Conservation (phyloP, 2,113 vertebrate species). For the Pelecanus crispus region DNA sequence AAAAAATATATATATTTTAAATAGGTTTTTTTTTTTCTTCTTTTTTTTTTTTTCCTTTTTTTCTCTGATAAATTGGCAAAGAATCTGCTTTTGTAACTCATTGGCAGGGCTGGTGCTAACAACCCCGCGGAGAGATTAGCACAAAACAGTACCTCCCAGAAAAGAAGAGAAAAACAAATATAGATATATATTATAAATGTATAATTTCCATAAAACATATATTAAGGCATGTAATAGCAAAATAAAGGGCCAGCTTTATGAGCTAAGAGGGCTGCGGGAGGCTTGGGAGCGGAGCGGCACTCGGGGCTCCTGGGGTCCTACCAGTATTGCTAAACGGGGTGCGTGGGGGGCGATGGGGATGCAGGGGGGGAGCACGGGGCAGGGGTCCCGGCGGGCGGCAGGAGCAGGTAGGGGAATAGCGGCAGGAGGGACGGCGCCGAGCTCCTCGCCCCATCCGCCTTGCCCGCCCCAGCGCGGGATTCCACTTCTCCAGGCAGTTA, state of each 20-base stretch:
- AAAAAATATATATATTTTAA: constrained; percentile 71
- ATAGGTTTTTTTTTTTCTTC: constrained; percentile 56
- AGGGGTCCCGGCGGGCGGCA: neutral
- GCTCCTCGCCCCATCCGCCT: neutral
- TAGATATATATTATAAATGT: constrained; percentile 64
- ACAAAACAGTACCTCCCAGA: constrained; percentile 14
- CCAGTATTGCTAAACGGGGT: constrained; percentile 42
- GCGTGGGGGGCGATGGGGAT: neutral
- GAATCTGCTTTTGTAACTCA: neutral
- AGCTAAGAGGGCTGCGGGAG: constrained; percentile 23
- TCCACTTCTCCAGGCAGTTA: neutral
- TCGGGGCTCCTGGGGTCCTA: constrained; percentile 33
- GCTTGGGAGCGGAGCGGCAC: neutral
- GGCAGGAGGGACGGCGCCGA: neutral
- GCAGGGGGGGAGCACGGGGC: neutral
- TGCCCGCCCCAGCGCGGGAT: neutral
- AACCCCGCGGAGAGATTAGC: neutral
- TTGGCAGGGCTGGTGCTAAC: neutral
- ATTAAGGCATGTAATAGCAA: constrained; percentile 82
- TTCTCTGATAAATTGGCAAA: constrained; percentile 50
- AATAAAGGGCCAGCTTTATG: constrained; percentile 76
- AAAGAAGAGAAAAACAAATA: constrained; percentile 56
- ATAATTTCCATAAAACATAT: constrained; percentile 74
- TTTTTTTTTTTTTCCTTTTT: constrained; percentile 5
- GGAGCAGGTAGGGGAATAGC: neutral